phyloP scores from a whole-genome alignment of 1,140 invertebrate genomes.

The Caenorhabditis brenneri region DNA sequence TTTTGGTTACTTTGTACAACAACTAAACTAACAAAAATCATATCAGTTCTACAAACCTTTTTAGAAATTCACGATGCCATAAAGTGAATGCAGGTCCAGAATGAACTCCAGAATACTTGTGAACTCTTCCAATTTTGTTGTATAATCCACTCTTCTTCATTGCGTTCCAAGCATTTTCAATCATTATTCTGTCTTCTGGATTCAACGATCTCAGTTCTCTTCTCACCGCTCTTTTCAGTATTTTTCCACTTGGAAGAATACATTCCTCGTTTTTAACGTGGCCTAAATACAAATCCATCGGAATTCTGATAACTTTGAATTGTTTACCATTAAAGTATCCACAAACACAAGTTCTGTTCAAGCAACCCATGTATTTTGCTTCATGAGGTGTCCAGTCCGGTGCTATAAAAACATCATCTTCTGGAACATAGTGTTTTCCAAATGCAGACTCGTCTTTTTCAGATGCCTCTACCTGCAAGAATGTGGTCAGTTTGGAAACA shows the following conservation, averaged over 20 bases:
- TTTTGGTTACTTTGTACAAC: no score
- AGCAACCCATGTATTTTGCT: slow-evolving; percentile 28
- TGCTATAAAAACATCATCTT: slow-evolving; percentile 12
- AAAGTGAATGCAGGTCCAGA: slow-evolving; percentile 55
- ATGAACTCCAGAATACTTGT: slow-evolving; percentile 57
- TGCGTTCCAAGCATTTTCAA: slow-evolving; percentile 21
- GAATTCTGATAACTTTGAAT: background rate
- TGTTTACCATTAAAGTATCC: slow-evolving; percentile 44
- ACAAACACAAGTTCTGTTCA: slow-evolving; percentile 47
- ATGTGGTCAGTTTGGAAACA: no score
- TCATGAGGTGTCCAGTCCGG: slow-evolving; percentile 46
- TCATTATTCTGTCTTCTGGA: background rate
- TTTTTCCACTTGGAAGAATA: slow-evolving; percentile 11
- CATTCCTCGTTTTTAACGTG: slow-evolving; percentile 13
- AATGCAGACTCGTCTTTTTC: slow-evolving; percentile 47
- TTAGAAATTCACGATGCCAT: slow-evolving; percentile 57
- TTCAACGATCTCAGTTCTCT: slow-evolving; percentile 37
- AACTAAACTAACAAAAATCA: no score
- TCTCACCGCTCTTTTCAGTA: slow-evolving; percentile 30
- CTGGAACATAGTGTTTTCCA: slow-evolving; percentile 49
- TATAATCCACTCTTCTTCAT: slow-evolving; percentile 53
- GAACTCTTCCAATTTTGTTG: slow-evolving; percentile 55
- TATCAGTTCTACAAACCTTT: slow-evolving; percentile 49
- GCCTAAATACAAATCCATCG: background rate
- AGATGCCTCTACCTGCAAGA: slow-evolving; percentile 24